Percentiles rank a stretch among this genome's conserved stretches.
These are phyloP conservation scores for Pitta sordida DNA, from an alignment of 2,113 vertebrate species.

Conservation along the genomic window DNA sequence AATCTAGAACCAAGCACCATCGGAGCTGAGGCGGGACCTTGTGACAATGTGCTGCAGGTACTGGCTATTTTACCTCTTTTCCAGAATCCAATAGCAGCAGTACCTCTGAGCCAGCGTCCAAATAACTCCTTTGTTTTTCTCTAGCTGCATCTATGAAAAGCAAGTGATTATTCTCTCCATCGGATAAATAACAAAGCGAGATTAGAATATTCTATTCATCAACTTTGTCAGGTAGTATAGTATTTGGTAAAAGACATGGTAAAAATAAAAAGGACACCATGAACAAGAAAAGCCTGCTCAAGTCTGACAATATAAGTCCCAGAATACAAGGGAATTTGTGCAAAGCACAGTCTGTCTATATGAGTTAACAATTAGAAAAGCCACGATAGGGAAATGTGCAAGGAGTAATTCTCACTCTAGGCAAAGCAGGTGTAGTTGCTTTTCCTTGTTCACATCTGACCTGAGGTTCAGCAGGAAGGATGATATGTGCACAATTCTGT, in stretches of 20 bases:
- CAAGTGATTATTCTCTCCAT: not conserved
- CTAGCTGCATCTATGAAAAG: not conserved
- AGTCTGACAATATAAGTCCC: not conserved
- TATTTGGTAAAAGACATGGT: not conserved
- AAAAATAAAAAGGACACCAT: not conserved
- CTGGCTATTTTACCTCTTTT: not conserved
- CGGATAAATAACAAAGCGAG: not conserved
- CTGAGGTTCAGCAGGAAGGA: not conserved
- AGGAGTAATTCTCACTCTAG: not conserved
- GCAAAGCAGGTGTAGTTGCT: not conserved
- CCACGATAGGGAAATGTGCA: not conserved
- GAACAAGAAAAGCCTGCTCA: not conserved
- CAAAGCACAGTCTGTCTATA: not conserved
- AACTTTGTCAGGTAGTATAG: not conserved
- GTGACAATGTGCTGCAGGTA: not conserved
- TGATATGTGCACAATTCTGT: not conserved
- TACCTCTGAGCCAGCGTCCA: not conserved
- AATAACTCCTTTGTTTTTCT: not conserved
- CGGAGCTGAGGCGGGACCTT: not conserved
- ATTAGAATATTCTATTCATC: not conserved
- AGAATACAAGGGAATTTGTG: not conserved
- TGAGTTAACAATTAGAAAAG: not conserved
- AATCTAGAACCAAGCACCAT: not conserved
- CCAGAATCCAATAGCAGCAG: not conserved
- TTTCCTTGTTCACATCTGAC: not conserved